Percentiles rank a stretch among this genome's conserved stretches.
These are phyloP conservation scores for Spheniscus humboldti DNA, from an alignment of 2,797 vertebrate genomes.

Conservation along the genomic window DNA sequence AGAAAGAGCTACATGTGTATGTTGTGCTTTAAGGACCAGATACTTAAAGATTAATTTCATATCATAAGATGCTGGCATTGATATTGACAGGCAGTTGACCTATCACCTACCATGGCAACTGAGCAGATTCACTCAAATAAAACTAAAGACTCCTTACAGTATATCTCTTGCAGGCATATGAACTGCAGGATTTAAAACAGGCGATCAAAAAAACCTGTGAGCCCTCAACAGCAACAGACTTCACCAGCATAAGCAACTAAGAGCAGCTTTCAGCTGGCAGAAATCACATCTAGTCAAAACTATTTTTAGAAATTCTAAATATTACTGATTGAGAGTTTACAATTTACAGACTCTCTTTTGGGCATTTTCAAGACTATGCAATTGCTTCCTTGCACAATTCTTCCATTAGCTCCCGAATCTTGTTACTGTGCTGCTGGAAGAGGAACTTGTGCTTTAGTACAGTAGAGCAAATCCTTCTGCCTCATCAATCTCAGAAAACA, in stretches of 20 bases:
- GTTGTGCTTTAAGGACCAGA: background rate
- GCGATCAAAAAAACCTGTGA: background rate
- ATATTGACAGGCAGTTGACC: background rate
- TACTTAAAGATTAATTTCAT: background rate
- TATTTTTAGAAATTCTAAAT: background rate
- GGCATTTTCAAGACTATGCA: background rate
- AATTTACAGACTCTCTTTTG: background rate
- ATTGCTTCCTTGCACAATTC: background rate
- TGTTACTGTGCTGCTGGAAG: background rate
- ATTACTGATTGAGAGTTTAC: background rate
- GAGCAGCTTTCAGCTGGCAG: background rate
- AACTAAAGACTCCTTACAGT: background rate
- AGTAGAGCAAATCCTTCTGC: background rate
- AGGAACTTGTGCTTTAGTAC: background rate
- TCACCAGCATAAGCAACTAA: background rate
- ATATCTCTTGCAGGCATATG: background rate
- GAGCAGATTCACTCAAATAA: background rate
- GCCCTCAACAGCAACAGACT: background rate
- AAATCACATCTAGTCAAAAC: background rate
- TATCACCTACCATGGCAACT: background rate
- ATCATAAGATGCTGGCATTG: background rate
- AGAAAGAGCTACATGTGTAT: background rate
- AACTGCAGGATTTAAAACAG: background rate
- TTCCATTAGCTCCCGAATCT: background rate
- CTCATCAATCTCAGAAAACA: background rate